phyloP scores from a whole-genome alignment of 1,140 invertebrate genomes.

The Plectrocnemia conspersa region DNA sequence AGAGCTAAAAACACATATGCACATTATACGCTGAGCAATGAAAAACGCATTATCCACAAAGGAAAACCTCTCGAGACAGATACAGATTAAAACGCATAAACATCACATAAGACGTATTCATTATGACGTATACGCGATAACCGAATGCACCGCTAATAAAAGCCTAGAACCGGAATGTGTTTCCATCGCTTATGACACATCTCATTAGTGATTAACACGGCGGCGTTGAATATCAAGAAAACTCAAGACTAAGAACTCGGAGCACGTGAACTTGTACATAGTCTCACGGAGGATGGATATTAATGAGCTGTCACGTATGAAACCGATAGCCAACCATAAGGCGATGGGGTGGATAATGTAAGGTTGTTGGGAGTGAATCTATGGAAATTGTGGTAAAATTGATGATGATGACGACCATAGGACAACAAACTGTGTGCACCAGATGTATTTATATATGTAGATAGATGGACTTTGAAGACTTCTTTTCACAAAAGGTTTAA shows the following conservation, averaged over 20 bases:
- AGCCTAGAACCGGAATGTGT: background rate
- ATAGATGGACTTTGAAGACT: background rate
- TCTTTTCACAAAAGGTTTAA: background rate
- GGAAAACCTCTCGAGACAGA: too few relatives aligned
- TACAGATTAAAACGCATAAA: too few relatives aligned
- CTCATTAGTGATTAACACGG: conserved; percentile 15
- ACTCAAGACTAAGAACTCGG: too few relatives aligned
- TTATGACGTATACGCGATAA: background rate
- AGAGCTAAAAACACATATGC: too few relatives aligned
- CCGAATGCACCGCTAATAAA: background rate
- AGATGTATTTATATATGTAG: background rate
- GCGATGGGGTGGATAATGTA: background rate
- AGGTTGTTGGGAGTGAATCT: too few relatives aligned
- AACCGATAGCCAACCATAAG: background rate
- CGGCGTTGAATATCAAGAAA: too few relatives aligned
- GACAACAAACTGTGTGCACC: background rate
- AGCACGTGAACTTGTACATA: too few relatives aligned
- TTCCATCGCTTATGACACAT: conserved; percentile 11
- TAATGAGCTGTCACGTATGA: conserved; percentile 10
- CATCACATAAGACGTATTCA: too few relatives aligned
- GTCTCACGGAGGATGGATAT: background rate
- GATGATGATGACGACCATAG: too few relatives aligned
- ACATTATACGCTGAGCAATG: too few relatives aligned
- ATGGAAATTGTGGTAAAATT: too few relatives aligned
- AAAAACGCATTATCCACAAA: too few relatives aligned